A percentile compares a stretch with the other conserved stretches of the same genome.
Evolutionary conservation across 2,113 vertebrate species (phyloP).

Genomic region (Ornithorhynchus anatinus): DNA sequence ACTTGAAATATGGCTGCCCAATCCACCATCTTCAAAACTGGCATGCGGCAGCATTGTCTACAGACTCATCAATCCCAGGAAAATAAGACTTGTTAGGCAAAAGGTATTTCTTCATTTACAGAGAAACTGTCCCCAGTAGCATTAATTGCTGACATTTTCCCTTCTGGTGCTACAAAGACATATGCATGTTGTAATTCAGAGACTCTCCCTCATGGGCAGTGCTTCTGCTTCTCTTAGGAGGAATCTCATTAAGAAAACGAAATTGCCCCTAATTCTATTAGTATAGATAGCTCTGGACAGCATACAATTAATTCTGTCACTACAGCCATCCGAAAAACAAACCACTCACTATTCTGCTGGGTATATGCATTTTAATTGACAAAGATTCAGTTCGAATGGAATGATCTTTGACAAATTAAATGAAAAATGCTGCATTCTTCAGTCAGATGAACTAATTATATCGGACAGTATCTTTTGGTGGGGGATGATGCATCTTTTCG

Average conservation of each 20-base stretch:
- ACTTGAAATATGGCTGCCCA: too few species aligned
- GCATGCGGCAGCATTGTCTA: background rate
- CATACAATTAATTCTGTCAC: conserved; percentile 40
- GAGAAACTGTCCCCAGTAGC: background rate
- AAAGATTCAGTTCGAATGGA: conserved; percentile 11
- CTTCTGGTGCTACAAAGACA: background rate
- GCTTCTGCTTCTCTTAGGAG: conserved; percentile 28
- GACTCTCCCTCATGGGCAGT: background rate
- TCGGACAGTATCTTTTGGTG: too few species aligned
- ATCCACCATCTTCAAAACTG: background rate
- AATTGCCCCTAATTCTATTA: conserved; percentile 55
- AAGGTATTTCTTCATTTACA: background rate
- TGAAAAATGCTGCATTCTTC: background rate
- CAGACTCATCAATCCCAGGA: background rate
- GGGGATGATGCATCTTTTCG: conserved; percentile 4
- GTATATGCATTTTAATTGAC: conserved; percentile 35
- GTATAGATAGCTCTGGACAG: conserved; percentile 35
- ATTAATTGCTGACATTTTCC: background rate
- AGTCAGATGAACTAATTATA: background rate
- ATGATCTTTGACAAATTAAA: conserved; percentile 25
- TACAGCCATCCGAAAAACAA: conserved; percentile 16
- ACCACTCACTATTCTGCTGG: conserved; percentile 4
- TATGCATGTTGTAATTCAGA: background rate
- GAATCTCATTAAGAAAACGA: conserved; percentile 58
- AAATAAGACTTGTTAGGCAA: background rate